These are phyloP conservation scores for Eupristina koningsbergeri DNA, from an alignment of 1,140 invertebrate genomes.

Conservation along the genomic window DNA sequence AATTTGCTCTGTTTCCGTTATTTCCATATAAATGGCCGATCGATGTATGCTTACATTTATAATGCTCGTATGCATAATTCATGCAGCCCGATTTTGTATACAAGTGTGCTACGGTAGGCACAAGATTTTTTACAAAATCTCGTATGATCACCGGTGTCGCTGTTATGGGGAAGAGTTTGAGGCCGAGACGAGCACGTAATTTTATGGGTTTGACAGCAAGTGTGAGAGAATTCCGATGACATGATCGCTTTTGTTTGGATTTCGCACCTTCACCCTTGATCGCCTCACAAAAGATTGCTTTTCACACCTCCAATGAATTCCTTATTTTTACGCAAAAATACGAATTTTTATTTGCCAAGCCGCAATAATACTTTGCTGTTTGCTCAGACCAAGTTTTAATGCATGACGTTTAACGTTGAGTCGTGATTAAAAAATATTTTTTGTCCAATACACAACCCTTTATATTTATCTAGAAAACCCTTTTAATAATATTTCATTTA, in stretches of 20 bases:
- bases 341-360: background rate
- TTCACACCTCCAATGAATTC: conserved; percentile 32
- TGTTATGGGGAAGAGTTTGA: background rate
- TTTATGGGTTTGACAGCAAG: conserved; percentile 18
- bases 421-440: no score
- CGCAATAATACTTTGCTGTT: background rate
- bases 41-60: background rate
- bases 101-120: background rate
- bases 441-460: no score
- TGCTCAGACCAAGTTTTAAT: no score
- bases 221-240: background rate
- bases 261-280: conserved; percentile 36
- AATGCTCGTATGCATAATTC: conserved; percentile 27
- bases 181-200: background rate
- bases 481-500: no score
- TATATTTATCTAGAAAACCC: no score
- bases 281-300: conserved; percentile 3
- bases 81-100: background rate
- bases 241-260: conserved; percentile 38
- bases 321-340: background rate
- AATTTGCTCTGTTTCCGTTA: conserved; percentile 31
- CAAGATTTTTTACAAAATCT: background rate
- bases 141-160: background rate
- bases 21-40: background rate
- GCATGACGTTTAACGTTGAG: no score